These are phyloP conservation scores for Thunnus thynnus DNA, from an alignment of 2,113 vertebrate genomes.

Conservation along the genomic window DNA sequence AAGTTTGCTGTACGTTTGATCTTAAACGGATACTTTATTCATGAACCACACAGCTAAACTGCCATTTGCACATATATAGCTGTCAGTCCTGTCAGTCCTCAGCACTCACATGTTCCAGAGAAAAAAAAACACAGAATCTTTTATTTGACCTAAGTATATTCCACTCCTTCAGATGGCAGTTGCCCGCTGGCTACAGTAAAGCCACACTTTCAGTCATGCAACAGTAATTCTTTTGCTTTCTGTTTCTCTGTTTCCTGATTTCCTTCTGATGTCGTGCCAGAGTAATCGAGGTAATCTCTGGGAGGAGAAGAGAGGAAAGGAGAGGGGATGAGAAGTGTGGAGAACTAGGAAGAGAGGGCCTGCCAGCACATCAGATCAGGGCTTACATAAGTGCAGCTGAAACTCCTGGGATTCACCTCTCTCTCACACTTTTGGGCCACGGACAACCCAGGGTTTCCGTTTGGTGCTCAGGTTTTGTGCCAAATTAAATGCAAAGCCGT, in stretches of 20 bases:
- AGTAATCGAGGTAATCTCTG: conserved; percentile 78
- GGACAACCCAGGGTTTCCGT: not conserved
- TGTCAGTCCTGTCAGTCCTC: conserved; percentile 46
- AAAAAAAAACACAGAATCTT: conserved; percentile 20
- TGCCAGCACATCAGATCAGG: conserved; percentile 68
- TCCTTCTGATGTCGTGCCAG: conserved; percentile 73
- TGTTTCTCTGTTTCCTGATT: conserved; percentile 64
- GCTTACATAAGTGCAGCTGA: conserved; percentile 58
- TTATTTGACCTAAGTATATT: conserved; percentile 62
- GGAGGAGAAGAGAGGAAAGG: conserved; percentile 52
- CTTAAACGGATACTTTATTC: conserved; percentile 78
- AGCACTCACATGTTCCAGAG: conserved; percentile 19
- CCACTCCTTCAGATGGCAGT: conserved; percentile 31
- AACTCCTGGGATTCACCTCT: conserved; percentile 64
- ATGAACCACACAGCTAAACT: conserved; percentile 67
- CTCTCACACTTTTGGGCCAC: conserved; percentile 17
- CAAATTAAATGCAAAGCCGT: conserved; percentile 48
- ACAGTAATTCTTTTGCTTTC: conserved; percentile 61
- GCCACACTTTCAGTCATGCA: conserved; percentile 64
- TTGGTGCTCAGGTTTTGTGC: conserved; percentile 7
- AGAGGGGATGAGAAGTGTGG: conserved; percentile 55
- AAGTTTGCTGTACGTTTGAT: conserved; percentile 70
- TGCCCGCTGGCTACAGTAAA: conserved; percentile 58
- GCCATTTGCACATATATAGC: conserved; percentile 51
- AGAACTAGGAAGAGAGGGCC: conserved; percentile 50